Evolutionary conservation across 2,797 vertebrate species (phyloP).

Genomic region (Tenualosa thibaudeaui): DNA sequence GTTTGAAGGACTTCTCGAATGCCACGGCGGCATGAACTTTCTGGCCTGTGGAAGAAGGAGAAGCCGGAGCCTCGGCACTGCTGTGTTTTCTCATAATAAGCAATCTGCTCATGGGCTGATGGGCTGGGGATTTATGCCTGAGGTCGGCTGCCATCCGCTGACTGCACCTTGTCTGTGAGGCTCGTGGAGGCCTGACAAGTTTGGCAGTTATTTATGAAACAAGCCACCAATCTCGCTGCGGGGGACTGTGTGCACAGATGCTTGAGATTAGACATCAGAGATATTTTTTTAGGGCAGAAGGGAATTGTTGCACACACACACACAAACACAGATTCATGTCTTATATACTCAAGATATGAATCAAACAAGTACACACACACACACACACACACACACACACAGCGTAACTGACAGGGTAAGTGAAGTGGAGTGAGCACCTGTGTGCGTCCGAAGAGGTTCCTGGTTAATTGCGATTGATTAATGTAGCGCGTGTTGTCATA

Average conservation of each 20-base stretch:
- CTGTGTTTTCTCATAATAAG: not conserved
- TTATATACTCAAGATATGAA: too few species aligned
- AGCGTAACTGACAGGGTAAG: not conserved
- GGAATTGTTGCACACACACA: not conserved
- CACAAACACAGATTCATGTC: not conserved
- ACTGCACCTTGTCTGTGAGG: not conserved
- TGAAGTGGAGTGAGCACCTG: not conserved
- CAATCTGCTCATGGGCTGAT: not conserved
- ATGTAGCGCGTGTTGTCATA: conserved; percentile 3
- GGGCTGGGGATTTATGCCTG: not conserved
- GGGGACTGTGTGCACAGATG: conserved; percentile 17
- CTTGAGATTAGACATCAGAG: conserved; percentile 16
- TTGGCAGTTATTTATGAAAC: conserved; percentile 21
- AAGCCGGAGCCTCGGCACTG: not conserved
- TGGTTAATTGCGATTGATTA: conserved; percentile 1
- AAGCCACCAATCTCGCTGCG: conserved; percentile 13
- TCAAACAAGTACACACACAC: not conserved
- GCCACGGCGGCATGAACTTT: not conserved
- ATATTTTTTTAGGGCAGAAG: conserved; percentile 7
- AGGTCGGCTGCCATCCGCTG: not conserved
- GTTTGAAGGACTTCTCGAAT: conserved; percentile 6
- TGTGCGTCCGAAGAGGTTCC: not conserved
- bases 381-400: not conserved
- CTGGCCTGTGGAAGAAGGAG: not conserved
- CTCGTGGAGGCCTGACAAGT: not conserved